These are phyloP conservation scores for Pimpla rufipes DNA, from an alignment of 2,888 invertebrate genomes.

Conservation along the genomic window DNA sequence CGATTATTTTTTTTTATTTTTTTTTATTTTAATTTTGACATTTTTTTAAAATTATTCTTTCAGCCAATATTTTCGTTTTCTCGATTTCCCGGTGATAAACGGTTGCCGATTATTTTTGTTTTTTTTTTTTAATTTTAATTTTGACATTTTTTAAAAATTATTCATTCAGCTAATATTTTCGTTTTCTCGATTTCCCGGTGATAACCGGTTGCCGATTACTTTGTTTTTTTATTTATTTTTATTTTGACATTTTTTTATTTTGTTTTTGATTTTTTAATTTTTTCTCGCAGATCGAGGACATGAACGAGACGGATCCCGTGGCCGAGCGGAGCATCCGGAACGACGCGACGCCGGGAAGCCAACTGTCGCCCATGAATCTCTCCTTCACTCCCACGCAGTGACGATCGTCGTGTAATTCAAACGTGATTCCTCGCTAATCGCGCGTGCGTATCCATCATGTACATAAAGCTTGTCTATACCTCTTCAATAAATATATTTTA, in stretches of 20 bases:
- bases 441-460: constrained; percentile 5
- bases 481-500: constrained; percentile 27
- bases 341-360: constrained; percentile 79
- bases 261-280: too few species aligned
- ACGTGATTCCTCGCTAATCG: background rate
- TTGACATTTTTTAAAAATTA: too few species aligned
- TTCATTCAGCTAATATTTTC: too few species aligned
- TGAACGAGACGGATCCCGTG: constrained; percentile 83
- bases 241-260: too few species aligned
- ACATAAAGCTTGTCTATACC: constrained; percentile 15
- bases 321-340: constrained; percentile 74
- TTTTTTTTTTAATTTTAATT: too few species aligned
- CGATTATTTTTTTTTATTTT: too few species aligned
- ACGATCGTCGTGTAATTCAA: background rate
- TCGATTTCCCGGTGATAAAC: too few species aligned
- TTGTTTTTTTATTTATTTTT: too few species aligned
- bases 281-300: constrained; percentile 83
- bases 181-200: background rate
- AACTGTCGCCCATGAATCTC: constrained; percentile 83
- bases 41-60: too few species aligned
- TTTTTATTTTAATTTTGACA: too few species aligned
- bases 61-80: background rate
- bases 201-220: background rate
- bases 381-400: constrained; percentile 82
- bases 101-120: too few species aligned